Evolutionary conservation across 2,113 vertebrate species (phyloP).

Genomic region (Phalacrocorax carbo): DNA sequence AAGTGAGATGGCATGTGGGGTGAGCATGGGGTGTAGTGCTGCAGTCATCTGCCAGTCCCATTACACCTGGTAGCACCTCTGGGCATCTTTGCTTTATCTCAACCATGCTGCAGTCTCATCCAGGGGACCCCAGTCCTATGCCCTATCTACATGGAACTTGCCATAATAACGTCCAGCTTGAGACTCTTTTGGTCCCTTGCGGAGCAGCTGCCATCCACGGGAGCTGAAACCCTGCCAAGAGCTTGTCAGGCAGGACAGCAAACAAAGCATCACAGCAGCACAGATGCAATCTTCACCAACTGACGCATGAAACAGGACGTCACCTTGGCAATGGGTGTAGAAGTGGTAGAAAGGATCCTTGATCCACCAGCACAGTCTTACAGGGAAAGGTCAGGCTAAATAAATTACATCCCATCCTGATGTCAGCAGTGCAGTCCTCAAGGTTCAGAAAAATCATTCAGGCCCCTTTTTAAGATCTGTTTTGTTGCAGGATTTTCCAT

Average conservation of each 20-base stretch:
- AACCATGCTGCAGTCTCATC: neutral
- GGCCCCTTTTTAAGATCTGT: neutral
- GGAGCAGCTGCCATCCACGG: conserved; percentile 36
- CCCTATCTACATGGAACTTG: neutral
- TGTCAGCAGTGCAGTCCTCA: neutral
- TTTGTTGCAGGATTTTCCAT: conserved; percentile 31
- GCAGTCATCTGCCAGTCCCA: rapidly evolving
- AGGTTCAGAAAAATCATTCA: neutral
- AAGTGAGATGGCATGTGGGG: neutral
- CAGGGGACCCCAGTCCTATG: neutral
- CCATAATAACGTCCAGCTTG: neutral
- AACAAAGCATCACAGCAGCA: conserved; percentile 34
- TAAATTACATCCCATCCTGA: neutral
- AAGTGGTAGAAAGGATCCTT: conserved; percentile 8
- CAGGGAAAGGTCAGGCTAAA: conserved; percentile 56
- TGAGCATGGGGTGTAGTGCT: neutral
- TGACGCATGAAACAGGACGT: conserved; percentile 40
- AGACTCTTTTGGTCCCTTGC: neutral
- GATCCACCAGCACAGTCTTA: neutral
- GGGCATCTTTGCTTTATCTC: neutral
- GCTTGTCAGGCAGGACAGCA: conserved; percentile 55
- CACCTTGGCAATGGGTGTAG: conserved; percentile 45
- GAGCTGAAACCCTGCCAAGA: conserved; percentile 57
- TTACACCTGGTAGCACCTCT: neutral
- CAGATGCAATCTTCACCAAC: neutral